Conservation (phyloP, 2,113 vertebrate genomes). For the Pteronura brasiliensis region DNA sequence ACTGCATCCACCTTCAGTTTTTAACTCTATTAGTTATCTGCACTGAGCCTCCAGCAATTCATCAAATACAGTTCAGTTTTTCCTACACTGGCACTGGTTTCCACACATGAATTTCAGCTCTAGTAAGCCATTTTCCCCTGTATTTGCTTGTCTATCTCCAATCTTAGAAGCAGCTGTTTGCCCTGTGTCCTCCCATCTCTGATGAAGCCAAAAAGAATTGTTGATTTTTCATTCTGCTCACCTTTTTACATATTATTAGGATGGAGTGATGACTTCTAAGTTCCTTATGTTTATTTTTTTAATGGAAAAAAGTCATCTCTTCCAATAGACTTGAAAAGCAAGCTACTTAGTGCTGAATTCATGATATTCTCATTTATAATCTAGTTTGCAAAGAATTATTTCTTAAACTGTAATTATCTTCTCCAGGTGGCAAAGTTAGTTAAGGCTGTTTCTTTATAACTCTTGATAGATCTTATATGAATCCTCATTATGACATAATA, state of each 20-base stretch:
- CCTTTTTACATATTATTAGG: neutral
- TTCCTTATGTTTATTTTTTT: neutral
- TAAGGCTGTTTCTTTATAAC: neutral
- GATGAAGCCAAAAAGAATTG: neutral
- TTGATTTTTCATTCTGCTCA: neutral
- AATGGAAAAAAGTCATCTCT: neutral
- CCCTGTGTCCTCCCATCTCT: neutral
- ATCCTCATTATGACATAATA: neutral
- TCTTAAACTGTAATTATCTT: constrained; percentile 36
- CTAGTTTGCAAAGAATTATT: neutral
- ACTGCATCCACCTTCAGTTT: neutral
- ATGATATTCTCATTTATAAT: constrained; percentile 12
- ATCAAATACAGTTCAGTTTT: neutral
- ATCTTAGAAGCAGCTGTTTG: neutral
- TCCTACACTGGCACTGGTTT: neutral
- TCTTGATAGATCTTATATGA: neutral
- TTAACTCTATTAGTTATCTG: neutral
- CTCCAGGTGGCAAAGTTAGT: neutral
- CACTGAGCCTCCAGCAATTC: neutral
- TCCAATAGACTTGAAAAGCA: neutral
- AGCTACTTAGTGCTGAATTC: neutral
- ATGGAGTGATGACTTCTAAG: neutral
- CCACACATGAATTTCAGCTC: neutral
- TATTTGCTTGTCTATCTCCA: neutral
- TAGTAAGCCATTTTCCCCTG: neutral